Conservation (phyloP, 2,113 vertebrate genomes). For the Ardeotis arabs region DNA sequence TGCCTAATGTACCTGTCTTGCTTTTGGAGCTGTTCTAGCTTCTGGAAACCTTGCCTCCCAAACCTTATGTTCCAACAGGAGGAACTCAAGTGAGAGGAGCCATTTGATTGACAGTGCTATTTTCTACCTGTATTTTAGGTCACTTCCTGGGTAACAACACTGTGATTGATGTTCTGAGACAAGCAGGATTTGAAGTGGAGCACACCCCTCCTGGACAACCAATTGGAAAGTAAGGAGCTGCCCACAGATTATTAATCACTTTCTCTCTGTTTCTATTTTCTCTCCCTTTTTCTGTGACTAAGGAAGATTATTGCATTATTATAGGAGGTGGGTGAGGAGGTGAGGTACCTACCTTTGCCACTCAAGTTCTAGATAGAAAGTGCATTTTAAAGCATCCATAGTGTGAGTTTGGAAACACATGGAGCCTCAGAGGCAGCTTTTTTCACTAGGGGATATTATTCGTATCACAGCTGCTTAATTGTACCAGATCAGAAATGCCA, state of each 20-base stretch:
- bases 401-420: not conserved
- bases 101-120: slow-evolving; percentile 56
- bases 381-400: not conserved
- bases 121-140: slow-evolving; percentile 80
- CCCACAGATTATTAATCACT: slow-evolving; percentile 1
- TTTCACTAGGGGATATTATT: not conserved
- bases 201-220: slow-evolving; percentile 87
- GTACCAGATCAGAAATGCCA: not conserved
- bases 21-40: not conserved
- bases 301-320: not conserved
- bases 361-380: slow-evolving; percentile 1
- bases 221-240: slow-evolving; percentile 82
- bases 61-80: not conserved
- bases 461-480: not conserved
- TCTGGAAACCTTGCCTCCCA: not conserved
- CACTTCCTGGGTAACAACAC: slow-evolving; percentile 99
- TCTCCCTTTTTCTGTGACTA: slow-evolving; percentile 14
- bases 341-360: not conserved
- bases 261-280: slow-evolving; percentile 21
- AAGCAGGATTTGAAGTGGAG: slow-evolving; percentile 92
- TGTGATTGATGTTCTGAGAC: slow-evolving; percentile 93
- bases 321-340: not conserved
- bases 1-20: not conserved
- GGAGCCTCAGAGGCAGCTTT: not conserved
- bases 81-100: slow-evolving; percentile 12